phyloP scores from a whole-genome alignment of 2,888 invertebrate genomes.

The Lordiphosa fenestrarum region DNA sequence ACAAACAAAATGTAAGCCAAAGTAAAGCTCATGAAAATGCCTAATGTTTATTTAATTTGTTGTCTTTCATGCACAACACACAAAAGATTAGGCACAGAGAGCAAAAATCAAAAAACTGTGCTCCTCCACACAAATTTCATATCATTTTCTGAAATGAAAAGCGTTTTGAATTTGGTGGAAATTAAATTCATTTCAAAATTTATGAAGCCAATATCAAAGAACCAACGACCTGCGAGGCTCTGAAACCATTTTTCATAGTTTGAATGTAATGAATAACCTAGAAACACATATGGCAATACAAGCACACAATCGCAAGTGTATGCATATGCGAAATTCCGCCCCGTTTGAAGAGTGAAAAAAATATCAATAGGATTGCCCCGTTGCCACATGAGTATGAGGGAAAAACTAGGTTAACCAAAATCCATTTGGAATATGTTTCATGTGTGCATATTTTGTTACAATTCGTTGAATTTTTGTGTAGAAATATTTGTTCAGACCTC shows the following conservation, averaged over 20 bases:
- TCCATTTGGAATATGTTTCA: conserved; percentile 26
- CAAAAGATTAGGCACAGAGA: too few relatives aligned
- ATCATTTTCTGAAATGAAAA: too few relatives aligned
- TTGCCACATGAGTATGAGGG: background rate
- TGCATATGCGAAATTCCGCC: background rate
- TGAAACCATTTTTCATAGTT: too few relatives aligned
- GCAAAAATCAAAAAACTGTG: too few relatives aligned
- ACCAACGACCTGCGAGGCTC: too few relatives aligned
- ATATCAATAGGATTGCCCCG: conserved; percentile 4
- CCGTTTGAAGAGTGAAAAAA: conserved; percentile 3
- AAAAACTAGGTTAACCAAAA: conserved; percentile 1
- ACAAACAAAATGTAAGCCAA: background rate
- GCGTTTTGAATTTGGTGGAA: too few relatives aligned
- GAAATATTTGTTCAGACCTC: conserved; percentile 11
- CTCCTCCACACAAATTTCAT: too few relatives aligned
- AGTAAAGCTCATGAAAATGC: background rate
- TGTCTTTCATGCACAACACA: too few relatives aligned
- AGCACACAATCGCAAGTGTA: background rate
- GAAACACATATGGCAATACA: conserved; percentile 2
- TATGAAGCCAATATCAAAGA: too few relatives aligned
- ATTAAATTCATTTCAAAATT: too few relatives aligned
- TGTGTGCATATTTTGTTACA: conserved; percentile 26
- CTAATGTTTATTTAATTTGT: conserved; percentile 3
- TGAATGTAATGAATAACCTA: too few relatives aligned
- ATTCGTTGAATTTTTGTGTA: conserved; percentile 11